Conservation (phyloP, 2,888 invertebrate species). For the Salticus scenicus region DNA sequence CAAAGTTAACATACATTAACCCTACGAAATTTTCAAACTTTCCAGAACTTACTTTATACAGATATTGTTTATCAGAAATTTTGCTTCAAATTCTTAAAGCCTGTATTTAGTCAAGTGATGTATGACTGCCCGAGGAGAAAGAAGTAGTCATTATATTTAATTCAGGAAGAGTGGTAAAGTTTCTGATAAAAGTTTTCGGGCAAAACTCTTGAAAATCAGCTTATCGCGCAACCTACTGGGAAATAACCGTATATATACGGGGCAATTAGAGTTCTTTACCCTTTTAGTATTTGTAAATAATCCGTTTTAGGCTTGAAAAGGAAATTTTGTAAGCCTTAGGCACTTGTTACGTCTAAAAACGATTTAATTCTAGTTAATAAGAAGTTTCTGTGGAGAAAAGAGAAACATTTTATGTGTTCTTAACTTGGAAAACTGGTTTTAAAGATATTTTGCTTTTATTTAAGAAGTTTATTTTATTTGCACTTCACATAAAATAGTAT, state of each 20-base stretch:
- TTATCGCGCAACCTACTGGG: not conserved
- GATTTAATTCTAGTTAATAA: not conserved
- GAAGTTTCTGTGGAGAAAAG: not conserved
- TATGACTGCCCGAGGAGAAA: not conserved
- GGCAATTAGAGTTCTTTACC: not conserved
- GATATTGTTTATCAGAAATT: not conserved
- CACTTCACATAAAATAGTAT: too few species aligned
- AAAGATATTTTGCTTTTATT: too few species aligned
- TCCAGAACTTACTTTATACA: not conserved
- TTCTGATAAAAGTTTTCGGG: slow-evolving; percentile 10
- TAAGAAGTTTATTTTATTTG: too few species aligned
- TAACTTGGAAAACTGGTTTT: too few species aligned
- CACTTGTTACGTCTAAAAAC: slow-evolving; percentile 4
- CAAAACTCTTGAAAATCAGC: slow-evolving; percentile 19
- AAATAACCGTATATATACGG: not conserved
- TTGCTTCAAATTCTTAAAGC: not conserved
- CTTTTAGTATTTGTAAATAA: slow-evolving; percentile 3
- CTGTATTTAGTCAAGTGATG: not conserved
- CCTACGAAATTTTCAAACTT: not conserved
- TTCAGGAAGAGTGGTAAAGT: not conserved
- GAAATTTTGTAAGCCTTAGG: not conserved
- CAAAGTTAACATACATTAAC: not conserved
- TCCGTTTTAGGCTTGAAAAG: not conserved
- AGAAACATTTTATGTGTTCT: too few species aligned
- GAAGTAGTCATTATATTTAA: slow-evolving; percentile 14